Base-by-base conservation (phyloP, 2,113 vertebrate species). In the Pungitius pungitius region DNA sequence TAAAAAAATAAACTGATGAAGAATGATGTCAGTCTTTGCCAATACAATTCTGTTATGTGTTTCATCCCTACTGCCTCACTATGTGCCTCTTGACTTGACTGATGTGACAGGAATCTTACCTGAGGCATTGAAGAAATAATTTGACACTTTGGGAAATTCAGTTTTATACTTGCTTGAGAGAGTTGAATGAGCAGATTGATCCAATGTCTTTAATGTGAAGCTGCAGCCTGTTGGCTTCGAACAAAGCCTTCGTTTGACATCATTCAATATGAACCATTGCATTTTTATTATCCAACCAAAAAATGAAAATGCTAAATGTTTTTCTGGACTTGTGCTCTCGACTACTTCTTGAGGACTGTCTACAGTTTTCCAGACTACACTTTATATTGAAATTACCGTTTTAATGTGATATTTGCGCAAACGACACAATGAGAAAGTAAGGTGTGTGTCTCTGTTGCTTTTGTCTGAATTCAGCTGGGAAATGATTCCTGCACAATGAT, bases 391-490 rank as follows among this genome's bases (percentile, higher is more conserved):
- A 81, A 78, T 80, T 27, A 82, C 61, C 73, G 72, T 66, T 60
- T 49, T 55, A 75, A 56, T 83, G 52, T 67, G 76, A 83, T 72
- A 70, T 84, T 74, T 83, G 37, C 30, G n/a, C n/a, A 71, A 65
- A 66, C 45, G 67, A 27, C 22, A 30, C 57, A 76, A 43, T 65
- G 55, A 75, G 49, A 73, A 71, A 72, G 85, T 83, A 73, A 71
- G 69, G 65, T 63, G 51, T 57, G 52, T 77, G 72, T 87, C 69
- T 26, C 18, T 63, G 57, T 26, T 60, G 75, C 75, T 37, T 80
- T 83, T 69, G 59, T 83, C 71, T 83, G 63, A 83, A 81, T 71
- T 47, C 76, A 74, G 24, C 49, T 66, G 33, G 73, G 76, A 68
- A 63, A 70, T n/a, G n/a, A n/a, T n/a, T n/a, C n/a, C n/a, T n/a